These are phyloP conservation scores for Brachionus koreanus DNA, from an alignment of 1,140 invertebrate genomes.

Conservation along the genomic window DNA sequence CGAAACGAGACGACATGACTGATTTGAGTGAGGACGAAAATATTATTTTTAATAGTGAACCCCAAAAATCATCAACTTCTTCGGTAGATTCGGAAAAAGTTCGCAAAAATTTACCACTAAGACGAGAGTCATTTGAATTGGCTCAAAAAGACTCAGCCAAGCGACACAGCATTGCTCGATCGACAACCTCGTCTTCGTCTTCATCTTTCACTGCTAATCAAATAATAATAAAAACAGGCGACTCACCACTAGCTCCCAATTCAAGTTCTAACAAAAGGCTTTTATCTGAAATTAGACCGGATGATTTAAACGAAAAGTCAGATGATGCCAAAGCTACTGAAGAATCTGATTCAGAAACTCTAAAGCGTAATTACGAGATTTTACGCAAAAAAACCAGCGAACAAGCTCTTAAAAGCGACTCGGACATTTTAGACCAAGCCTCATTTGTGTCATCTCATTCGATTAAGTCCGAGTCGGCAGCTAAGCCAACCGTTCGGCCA, in stretches of 20 bases:
- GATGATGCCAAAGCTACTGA: not conserved
- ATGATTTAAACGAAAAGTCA: not conserved
- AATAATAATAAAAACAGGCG: conserved; percentile 1
- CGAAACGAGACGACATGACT: conserved; percentile 9
- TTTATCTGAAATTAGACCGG: conserved; percentile 3
- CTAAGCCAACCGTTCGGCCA: not conserved
- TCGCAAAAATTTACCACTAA: not conserved
- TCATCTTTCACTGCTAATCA: not conserved
- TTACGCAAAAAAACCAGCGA: conserved; percentile 30
- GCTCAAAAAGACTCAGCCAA: not conserved
- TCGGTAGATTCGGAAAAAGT: not conserved
- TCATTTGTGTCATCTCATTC: conserved; percentile 26
- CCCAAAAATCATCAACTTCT: not conserved
- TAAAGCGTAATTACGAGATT: conserved; percentile 33
- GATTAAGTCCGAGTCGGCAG: not conserved
- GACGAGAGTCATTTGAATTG: conserved; percentile 34
- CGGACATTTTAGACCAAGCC: not conserved
- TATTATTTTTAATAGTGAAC: not conserved
- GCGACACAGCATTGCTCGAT: not conserved
- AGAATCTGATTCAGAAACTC: not conserved
- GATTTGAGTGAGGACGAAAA: conserved; percentile 36
- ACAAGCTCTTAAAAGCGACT: not conserved
- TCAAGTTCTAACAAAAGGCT: not conserved
- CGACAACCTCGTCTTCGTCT: not conserved
- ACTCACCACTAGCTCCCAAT: not conserved